Percentiles rank a stretch among this genome's conserved stretches.
Conservation (phyloP, 2,888 invertebrate species). For the Plemyria rubiginata region DNA sequence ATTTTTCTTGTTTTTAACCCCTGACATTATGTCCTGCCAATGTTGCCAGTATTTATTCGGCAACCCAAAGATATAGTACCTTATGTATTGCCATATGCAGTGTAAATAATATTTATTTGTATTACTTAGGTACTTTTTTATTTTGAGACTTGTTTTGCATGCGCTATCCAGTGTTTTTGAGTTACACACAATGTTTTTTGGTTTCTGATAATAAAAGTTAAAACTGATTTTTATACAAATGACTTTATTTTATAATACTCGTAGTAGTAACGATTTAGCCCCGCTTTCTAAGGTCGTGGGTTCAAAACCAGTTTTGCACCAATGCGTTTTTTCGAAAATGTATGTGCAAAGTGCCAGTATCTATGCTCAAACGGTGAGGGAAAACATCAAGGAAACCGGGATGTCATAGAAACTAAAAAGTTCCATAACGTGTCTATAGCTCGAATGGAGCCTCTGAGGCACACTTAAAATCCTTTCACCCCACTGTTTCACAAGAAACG, state of each 20-base stretch:
- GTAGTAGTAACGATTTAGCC: too few relatives aligned
- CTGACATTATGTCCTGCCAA: slow-evolving; percentile 26
- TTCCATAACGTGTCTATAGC: too few relatives aligned
- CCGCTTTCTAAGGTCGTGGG: too few relatives aligned
- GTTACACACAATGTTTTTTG: slow-evolving; percentile 34
- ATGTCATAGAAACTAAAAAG: too few relatives aligned
- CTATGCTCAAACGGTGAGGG: too few relatives aligned
- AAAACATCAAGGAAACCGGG: too few relatives aligned
- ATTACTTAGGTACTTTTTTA: slow-evolving; percentile 40
- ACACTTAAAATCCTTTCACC: too few relatives aligned
- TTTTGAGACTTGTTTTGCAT: slow-evolving; percentile 34
- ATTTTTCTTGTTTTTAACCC: slow-evolving; percentile 6
- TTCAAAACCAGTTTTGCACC: too few relatives aligned
- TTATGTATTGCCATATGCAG: slow-evolving; percentile 63
- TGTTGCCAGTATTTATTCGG: slow-evolving; percentile 39
- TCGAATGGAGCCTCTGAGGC: too few relatives aligned
- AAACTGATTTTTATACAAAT: slow-evolving; percentile 32
- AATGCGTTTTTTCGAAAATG: too few relatives aligned
- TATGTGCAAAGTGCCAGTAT: too few relatives aligned
- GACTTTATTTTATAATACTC: slow-evolving; percentile 4
- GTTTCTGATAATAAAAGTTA: slow-evolving; percentile 38
- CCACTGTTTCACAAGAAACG: too few relatives aligned
- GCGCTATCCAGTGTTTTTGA: slow-evolving; percentile 31
- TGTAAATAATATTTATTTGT: slow-evolving; percentile 71
- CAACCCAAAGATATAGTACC: slow-evolving; percentile 73